Conservation (phyloP, 2,797 vertebrate species). For the Arctocebus calabarensis region DNA sequence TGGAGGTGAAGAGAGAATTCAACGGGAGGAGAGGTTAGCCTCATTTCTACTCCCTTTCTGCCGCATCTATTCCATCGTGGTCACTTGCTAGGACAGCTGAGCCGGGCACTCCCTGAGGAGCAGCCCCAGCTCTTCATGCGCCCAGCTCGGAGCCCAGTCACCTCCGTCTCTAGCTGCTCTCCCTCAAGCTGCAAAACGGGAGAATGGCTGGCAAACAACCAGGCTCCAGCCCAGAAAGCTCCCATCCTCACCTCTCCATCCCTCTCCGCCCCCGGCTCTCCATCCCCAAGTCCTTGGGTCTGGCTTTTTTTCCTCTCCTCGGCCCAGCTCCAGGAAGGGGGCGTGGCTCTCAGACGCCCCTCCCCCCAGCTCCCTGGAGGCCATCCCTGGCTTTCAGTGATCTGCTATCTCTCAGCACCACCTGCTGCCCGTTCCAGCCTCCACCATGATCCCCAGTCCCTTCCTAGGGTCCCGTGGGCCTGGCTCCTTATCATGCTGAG, state of each 20-base stretch:
- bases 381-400: neutral
- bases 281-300: too few relatives aligned
- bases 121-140: neutral
- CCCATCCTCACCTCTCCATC: too few relatives aligned
- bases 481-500: neutral
- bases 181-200: neutral
- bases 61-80: neutral
- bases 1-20: neutral
- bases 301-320: neutral
- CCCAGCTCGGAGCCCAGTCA: rapidly evolving
- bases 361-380: neutral
- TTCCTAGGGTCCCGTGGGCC: neutral
- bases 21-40: neutral
- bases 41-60: neutral
- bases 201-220: neutral
- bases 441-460: neutral
- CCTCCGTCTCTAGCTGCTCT: neutral
- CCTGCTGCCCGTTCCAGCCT: constrained; percentile 52
- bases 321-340: neutral
- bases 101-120: neutral
- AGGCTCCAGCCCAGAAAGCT: neutral
- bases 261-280: rapidly evolving
- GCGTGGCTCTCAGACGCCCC: neutral
- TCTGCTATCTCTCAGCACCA: constrained; percentile 46
- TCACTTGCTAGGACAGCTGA: neutral